Base-by-base conservation (phyloP, 2,888 invertebrate species). In the Chorisops tibialis region DNA sequence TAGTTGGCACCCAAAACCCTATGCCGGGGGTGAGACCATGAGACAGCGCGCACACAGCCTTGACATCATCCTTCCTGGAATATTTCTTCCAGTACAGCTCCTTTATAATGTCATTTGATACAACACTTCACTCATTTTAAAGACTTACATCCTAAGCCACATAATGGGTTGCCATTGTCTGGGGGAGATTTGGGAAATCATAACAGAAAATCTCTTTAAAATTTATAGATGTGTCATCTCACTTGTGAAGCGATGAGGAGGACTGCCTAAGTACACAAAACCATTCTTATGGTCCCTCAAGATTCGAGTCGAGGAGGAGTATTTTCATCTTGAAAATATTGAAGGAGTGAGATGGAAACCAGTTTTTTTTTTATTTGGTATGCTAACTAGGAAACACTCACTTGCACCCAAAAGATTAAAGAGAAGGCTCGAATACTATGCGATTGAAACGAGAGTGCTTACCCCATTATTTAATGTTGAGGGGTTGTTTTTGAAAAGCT, bases 191-290 rank as follows among this genome's bases (percentile, higher is more conserved):
- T 60, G 51, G 62, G 47, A 64, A 64, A 62, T 64, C 64, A 64
- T 64, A 64, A 64, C 62, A 62, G 64, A 64, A 64, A 64, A 64
- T 64, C 64, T 64, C 64, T 64, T 64, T 62, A 64, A 64, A 64
- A 64, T 64, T 64, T 64, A 64, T 64, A 62, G 45, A 60, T 54
- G 62, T 64, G 64, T 64, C 62, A 54, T 62, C 62, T 61, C 9
- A 50, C 50, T 61, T 47, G 56, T 48, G 24, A 45, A 37, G 47
- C 38, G 43, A 50, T 14, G 48, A 43, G 18, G 52, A n/a, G 16
- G 11, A 19, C 14, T 59, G n/a, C 30, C 30, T 30, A 30, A 30
- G 30, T 30, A 30, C 30, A 30, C 30, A 30, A 43, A 7, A 9
- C 30, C 30, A 30, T 30, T 30, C 5, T 30, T 7, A 30, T 30